A percentile compares a stretch with the other conserved stretches of the same genome.
phyloP scores from a whole-genome alignment of 2,797 vertebrate species.

The Cirrhinus mrigala region DNA sequence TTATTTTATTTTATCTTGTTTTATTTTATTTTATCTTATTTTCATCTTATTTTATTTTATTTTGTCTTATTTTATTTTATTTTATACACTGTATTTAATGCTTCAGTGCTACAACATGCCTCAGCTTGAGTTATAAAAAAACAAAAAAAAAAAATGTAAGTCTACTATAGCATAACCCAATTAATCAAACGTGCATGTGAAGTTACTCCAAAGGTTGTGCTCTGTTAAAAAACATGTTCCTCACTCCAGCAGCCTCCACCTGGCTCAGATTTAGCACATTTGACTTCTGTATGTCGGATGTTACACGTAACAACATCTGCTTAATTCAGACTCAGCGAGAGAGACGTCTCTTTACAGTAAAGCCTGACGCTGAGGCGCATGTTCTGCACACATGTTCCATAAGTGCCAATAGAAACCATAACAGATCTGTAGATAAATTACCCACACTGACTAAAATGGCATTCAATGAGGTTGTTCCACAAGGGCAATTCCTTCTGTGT shows the following conservation, averaged over 20 bases:
- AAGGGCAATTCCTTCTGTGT: slow-evolving; percentile 25
- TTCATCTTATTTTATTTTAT: too few relatives aligned
- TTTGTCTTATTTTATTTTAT: too few relatives aligned
- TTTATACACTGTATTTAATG: neutral
- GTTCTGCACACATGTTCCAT: slow-evolving; percentile 23
- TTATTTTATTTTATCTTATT: too few relatives aligned
- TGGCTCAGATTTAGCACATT: slow-evolving; percentile 47
- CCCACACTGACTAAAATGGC: slow-evolving; percentile 20
- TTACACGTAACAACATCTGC: slow-evolving; percentile 39
- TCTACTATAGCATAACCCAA: neutral
- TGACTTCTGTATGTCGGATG: slow-evolving; percentile 38
- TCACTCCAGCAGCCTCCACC: slow-evolving; percentile 32
- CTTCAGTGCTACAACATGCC: neutral
- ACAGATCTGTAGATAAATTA: slow-evolving; percentile 37
- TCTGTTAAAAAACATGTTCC: neutral
- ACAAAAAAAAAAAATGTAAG: too few relatives aligned
- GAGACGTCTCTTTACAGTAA: slow-evolving; percentile 45
- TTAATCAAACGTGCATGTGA: neutral
- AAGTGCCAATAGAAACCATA: slow-evolving; percentile 38
- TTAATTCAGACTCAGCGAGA: slow-evolving; percentile 50
- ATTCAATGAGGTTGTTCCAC: slow-evolving; percentile 13
- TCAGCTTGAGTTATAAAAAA: neutral
- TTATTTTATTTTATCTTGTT: too few relatives aligned
- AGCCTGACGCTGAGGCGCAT: slow-evolving; percentile 33
- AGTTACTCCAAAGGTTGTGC: neutral